Base-by-base conservation (phyloP, 2,888 invertebrate species). In the Nasonovia ribisnigri region DNA sequence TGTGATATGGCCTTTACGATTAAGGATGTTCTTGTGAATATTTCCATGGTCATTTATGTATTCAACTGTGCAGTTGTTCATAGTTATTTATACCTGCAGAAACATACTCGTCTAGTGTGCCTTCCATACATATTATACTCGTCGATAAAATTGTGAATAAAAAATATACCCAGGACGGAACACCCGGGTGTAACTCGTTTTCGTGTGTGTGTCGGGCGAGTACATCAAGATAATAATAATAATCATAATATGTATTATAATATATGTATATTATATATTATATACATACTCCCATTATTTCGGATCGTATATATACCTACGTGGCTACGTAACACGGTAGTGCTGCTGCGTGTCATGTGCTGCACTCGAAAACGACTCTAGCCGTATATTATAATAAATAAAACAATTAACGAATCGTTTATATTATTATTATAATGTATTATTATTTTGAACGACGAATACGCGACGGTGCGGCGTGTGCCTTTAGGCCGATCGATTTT, bases 251-350 rank as follows among this genome's bases (percentile, higher is more conserved):
- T 8, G 77, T 77, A 77, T 77, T 77, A 36, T 77, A 77, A 77
- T 77, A 77, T 77, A 77, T 77, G 77, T 36, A 77, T 77, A 54
- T 54, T 54, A 54, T 54, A 54, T 54, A 24, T 20, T 54, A 57
- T 54, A 57, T 1, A 24, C 26, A 6, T 57, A 57, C 26, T 77
- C 77, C 77, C 20, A 77, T 77, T 77, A 77, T 77, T 77, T 77
- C 77, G 36, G 36, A 36, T 77, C 11, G 20, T 77, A 77, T 77
- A 77, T 42, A 77, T 36, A 77, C 36, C 36, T 77, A 77, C 36
- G 36, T 42, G 36, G 86, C 84, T n/a, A 51, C 88, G 88, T 88
- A 88, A 88, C 54, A 88, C 88, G 88, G 88, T 51, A 88, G 88
- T 51, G 46, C 6, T 86, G 29, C 86, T 43, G 86, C 86, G 46